Evolutionary conservation across 1,140 invertebrate species (phyloP).

Genomic region (Danaus plexippus): DNA sequence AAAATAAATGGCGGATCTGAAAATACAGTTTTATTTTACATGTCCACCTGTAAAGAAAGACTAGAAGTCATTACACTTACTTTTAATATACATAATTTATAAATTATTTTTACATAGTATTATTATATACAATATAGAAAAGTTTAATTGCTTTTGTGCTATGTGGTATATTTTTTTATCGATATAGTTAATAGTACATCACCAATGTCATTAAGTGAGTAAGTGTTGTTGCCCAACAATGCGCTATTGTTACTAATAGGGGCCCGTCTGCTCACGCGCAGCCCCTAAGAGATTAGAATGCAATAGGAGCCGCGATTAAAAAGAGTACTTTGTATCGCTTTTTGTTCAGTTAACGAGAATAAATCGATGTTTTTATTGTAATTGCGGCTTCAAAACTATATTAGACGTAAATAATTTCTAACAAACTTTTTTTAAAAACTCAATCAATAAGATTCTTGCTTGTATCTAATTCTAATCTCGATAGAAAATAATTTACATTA

Average conservation of each 20-base stretch:
- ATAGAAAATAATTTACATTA: too few species aligned
- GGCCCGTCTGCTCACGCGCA: constrained; percentile 35
- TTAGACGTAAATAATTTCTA: too few species aligned
- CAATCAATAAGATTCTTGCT: too few species aligned
- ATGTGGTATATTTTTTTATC: too few species aligned
- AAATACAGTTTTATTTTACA: too few species aligned
- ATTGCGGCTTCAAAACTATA: background rate
- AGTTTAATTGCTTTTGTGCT: background rate
- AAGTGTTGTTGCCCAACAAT: constrained; percentile 60
- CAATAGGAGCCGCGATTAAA: constrained; percentile 52
- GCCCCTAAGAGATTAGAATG: constrained; percentile 54
- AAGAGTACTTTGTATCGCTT: constrained; percentile 33
- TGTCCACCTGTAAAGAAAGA: too few species aligned
- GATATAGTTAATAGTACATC: constrained; percentile 20
- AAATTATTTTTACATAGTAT: background rate
- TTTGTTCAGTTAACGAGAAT: constrained; percentile 41
- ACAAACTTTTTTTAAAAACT: too few species aligned
- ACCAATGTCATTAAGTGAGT: constrained; percentile 38
- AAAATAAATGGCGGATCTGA: too few species aligned
- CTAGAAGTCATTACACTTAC: background rate
- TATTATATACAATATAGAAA: constrained; percentile 20
- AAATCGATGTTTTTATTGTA: constrained; percentile 40
- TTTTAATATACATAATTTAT: background rate
- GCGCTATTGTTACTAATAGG: constrained; percentile 43
- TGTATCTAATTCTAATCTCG: too few species aligned